Base-by-base conservation (phyloP, 2,888 invertebrate genomes). In the Cyaniris semiargus region DNA sequence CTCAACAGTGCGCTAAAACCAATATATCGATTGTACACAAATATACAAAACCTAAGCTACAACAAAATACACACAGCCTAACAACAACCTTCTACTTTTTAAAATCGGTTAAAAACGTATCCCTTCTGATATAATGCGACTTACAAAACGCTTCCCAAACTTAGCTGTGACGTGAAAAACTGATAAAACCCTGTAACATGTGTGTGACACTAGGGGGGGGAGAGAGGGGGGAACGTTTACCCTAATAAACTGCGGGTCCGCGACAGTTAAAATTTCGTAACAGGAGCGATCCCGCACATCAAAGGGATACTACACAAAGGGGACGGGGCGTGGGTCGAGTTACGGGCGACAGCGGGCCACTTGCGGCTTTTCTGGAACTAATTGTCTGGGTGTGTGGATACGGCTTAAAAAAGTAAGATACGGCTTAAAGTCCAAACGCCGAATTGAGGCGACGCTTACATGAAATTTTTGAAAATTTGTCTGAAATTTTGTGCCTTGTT, bases 271-370 rank as follows among this genome's bases (percentile, higher is more conserved):
- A 79, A 80, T 79, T 80, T 77, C 78, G 78, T 78, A 74, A 79
- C 76, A 21, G 70, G 76, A 79, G 77, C 79, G 78, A 74, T 77
- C 77, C 79, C 74, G 77, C 70, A 80, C 80, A 78, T 80, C 80
- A 81, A 81, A 81, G 80, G 78, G 76, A 66, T 70, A 71, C 75
- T 76, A 76, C 71, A 81, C 80, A 80, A 81, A 80, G 79, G 79
- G 48, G 75, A 76, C 75, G 21, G 70, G 8, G 70, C 6, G 15
- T 76, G 79, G 78, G 70, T 0, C 76, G 77, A 79, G 77, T 76
- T 23, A 74, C 23, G 48, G 53, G 74, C 31, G 44, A 3, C 2
- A 72, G 72, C 72, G 72, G 18, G 8, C 23, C 60, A 27, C 60
- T 66, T 66, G 66, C 6, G 15, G 66, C 8, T 31, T 23, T 15